Base-by-base conservation (phyloP, 2,888 invertebrate genomes). In the Stenoptilia bipunctidactyla region DNA sequence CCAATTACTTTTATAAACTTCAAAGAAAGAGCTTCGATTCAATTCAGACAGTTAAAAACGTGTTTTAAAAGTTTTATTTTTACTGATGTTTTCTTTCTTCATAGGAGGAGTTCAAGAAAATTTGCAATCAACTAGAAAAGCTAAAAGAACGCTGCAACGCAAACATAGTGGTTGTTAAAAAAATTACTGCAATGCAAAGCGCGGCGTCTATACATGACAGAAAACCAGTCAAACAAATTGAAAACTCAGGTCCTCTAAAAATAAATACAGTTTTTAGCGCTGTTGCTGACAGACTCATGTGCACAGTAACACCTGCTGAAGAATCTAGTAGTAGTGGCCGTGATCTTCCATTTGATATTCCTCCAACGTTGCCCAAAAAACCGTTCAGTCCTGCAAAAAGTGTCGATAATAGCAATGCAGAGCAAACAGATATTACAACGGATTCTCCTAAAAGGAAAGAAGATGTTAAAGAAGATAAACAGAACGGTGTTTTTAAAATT, bases 181-280 rank as follows among this genome's bases (percentile, higher is more conserved):
- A 92, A 56, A 90, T 94, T 47, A 85, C 87, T 0, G 92, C 93
- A 4, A 94, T 94, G 93, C 92, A 92, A 55, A 92, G 92, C 44
- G 93, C 92, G 0, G 90, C 91, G 0, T 85, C 85, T 15, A 66
- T 85, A 6, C 85, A 86, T 37, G 89, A 89, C 13, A 56, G 69
- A 25, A 82, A 75, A 49, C 84, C 86, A 1, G 68, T 85, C 2
- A 30, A 30, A n/a, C 60, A 82, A 0, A 74, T 79, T 33, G 86
- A 77, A 42, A 83, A 55, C 49, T 77, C 76, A 36, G 82, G 76
- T 9, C 86, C 76, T 0, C 56, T 79, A 0, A 83, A 84, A 58
- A 71, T 85, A 0, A 85, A 86, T 55, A 85, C 80, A 15, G 84
- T 85, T 1, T 80, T 86, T 53, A 85, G 84, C 40, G 85, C 83